Conservation (phyloP, 2,888 invertebrate genomes). For the Chrysomela aeneicollis region DNA sequence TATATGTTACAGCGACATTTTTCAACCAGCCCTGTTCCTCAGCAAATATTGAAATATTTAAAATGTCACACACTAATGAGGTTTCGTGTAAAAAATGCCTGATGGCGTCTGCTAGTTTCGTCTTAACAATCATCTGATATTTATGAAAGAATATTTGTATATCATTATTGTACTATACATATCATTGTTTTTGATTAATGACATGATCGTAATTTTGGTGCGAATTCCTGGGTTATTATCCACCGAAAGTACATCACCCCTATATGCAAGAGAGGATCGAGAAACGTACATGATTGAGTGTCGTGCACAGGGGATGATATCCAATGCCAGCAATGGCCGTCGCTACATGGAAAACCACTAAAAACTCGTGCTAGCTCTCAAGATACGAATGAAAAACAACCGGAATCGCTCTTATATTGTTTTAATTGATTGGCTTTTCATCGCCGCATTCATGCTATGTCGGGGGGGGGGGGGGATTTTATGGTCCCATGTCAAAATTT, state of each 20-base stretch:
- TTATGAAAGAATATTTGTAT: too few species aligned
- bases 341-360: slow-evolving; percentile 51
- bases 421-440: slow-evolving; percentile 43
- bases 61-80: too few species aligned
- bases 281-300: slow-evolving; percentile 47
- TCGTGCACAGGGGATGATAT: slow-evolving; percentile 47
- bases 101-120: too few species aligned
- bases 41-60: too few species aligned
- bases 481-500: not conserved
- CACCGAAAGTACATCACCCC: not conserved
- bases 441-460: slow-evolving; percentile 28
- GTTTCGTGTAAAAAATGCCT: too few species aligned
- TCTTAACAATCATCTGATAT: too few species aligned
- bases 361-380: slow-evolving; percentile 44
- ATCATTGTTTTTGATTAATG: too few species aligned
- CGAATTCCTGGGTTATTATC: not conserved
- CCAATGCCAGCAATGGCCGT: slow-evolving; percentile 42
- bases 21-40: too few species aligned
- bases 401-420: slow-evolving; percentile 39
- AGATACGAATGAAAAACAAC: slow-evolving; percentile 40
- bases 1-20: too few species aligned
- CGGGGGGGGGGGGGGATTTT: not conserved
- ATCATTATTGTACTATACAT: too few species aligned
- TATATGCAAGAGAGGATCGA: slow-evolving; percentile 12
- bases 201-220: not conserved